Conservation (phyloP, 2,113 vertebrate species). For the Callopanchax toddi region DNA sequence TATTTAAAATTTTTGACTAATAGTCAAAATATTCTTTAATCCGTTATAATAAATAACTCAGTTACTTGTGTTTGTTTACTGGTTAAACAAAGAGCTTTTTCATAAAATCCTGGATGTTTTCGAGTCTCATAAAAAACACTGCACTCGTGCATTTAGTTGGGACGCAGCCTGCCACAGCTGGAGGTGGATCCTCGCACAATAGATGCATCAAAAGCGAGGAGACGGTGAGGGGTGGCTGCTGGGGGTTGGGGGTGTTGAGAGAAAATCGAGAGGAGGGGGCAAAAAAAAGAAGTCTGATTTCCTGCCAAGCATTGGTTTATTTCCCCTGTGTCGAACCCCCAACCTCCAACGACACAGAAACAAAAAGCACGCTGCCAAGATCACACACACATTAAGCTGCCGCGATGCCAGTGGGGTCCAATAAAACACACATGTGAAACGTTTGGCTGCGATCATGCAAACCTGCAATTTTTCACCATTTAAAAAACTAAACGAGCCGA, state of each 20-base stretch:
- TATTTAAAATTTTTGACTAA: constrained; percentile 2
- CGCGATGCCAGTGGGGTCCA: constrained; percentile 43
- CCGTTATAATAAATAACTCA: background rate
- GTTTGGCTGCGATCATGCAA: constrained; percentile 33
- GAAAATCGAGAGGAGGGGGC: constrained; percentile 47
- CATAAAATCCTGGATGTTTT: too few species aligned
- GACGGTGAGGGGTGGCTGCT: constrained; percentile 44
- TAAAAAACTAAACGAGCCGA: constrained; percentile 23
- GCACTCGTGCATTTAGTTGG: constrained; percentile 23
- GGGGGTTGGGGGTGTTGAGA: constrained; percentile 47
- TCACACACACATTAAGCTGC: constrained; percentile 16
- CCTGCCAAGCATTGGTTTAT: constrained; percentile 66
- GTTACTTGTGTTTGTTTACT: constrained; percentile 18
- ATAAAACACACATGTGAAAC: constrained; percentile 60
- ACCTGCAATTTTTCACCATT: constrained; percentile 22
- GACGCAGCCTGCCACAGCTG: constrained; percentile 46
- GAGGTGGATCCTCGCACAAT: constrained; percentile 65
- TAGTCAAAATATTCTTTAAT: background rate
- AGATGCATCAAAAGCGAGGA: constrained; percentile 70
- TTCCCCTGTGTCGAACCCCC: constrained; percentile 62
- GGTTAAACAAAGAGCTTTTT: constrained; percentile 11
- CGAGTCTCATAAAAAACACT: background rate
- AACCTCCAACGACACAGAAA: constrained; percentile 60
- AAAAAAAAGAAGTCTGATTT: constrained; percentile 50
- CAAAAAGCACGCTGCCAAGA: constrained; percentile 51